phyloP scores from a whole-genome alignment of 2,888 invertebrate species.

The Marronus borbonicus region DNA sequence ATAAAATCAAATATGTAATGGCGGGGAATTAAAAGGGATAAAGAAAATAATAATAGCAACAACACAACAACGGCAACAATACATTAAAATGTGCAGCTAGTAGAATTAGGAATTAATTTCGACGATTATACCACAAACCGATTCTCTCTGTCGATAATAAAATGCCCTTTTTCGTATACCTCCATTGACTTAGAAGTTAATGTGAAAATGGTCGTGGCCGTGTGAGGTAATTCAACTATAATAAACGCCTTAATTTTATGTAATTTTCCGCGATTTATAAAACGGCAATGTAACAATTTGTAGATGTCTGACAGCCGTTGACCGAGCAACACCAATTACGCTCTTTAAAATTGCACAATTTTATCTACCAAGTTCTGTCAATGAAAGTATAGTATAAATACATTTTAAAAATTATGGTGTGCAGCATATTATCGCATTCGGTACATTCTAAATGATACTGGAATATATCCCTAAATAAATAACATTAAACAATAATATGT shows the following conservation, averaged over 20 bases:
- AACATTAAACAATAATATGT: too few species aligned
- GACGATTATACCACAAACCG: constrained; percentile 43
- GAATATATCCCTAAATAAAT: too few species aligned
- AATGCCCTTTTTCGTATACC: constrained; percentile 43
- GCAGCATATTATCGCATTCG: too few species aligned
- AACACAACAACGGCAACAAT: constrained; percentile 30
- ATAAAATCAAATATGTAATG: constrained; percentile 50
- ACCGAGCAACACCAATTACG: background rate
- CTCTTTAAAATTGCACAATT: constrained; percentile 11
- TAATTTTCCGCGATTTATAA: constrained; percentile 48
- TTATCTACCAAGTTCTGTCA: too few species aligned
- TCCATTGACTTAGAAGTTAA: constrained; percentile 16
- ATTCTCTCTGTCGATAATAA: constrained; percentile 28
- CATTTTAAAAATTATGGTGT: too few species aligned
- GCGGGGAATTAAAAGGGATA: constrained; percentile 42
- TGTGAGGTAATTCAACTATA: constrained; percentile 35
- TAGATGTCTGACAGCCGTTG: constrained; percentile 34
- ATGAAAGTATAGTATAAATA: too few species aligned
- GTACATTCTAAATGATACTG: too few species aligned
- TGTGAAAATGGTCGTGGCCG: constrained; percentile 33
- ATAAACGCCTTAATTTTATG: constrained; percentile 49
- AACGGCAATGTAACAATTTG: constrained; percentile 43
- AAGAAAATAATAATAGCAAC: constrained; percentile 39
- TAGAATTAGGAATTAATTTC: constrained; percentile 50
- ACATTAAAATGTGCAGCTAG: constrained; percentile 43